Conservation (phyloP, 2,888 invertebrate genomes). For the Nephrocerus scutellatus region DNA sequence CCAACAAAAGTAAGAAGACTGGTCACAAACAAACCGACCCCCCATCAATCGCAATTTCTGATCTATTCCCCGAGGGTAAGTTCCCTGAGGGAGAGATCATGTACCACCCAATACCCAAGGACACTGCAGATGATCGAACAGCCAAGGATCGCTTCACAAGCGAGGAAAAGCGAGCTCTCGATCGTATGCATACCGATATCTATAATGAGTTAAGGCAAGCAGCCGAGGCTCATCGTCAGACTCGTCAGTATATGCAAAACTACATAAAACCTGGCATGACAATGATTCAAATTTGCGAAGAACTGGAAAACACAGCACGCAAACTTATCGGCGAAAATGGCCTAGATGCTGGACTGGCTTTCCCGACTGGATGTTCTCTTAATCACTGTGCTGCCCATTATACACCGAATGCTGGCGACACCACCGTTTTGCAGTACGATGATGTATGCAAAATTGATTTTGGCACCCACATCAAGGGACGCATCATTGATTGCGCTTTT, state of each 20-base stretch:
- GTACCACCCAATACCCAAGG: slow-evolving; percentile 61
- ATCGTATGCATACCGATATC: slow-evolving; percentile 83
- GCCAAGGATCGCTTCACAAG: slow-evolving; percentile 79
- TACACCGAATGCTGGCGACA: slow-evolving; percentile 97
- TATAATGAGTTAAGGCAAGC: slow-evolving; percentile 93
- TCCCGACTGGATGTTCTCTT: slow-evolving; percentile 97
- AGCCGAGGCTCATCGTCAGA: slow-evolving; percentile 97
- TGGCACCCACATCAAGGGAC: slow-evolving; percentile 95
- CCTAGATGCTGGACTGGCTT: slow-evolving; percentile 86
- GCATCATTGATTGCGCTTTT: slow-evolving; percentile 98
- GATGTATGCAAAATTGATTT: slow-evolving; percentile 99
- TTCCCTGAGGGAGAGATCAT: slow-evolving; percentile 87
- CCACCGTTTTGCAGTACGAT: slow-evolving; percentile 87
- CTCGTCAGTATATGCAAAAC: slow-evolving; percentile 59
- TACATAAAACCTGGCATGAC: slow-evolving; percentile 98
- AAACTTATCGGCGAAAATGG: slow-evolving; percentile 91
- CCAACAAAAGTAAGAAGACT: slow-evolving; percentile 52
- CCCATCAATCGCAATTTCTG: slow-evolving; percentile 78
- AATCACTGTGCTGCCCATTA: slow-evolving; percentile 99
- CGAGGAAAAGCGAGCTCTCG: slow-evolving; percentile 84
- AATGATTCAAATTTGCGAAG: slow-evolving; percentile 98
- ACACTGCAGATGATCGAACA: slow-evolving; percentile 68
- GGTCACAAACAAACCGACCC: slow-evolving; percentile 62
- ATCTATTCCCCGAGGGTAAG: slow-evolving; percentile 74
- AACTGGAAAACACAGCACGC: slow-evolving; percentile 86